Base-by-base conservation (phyloP, 1,140 invertebrate genomes). In the Olivierus martensii region DNA sequence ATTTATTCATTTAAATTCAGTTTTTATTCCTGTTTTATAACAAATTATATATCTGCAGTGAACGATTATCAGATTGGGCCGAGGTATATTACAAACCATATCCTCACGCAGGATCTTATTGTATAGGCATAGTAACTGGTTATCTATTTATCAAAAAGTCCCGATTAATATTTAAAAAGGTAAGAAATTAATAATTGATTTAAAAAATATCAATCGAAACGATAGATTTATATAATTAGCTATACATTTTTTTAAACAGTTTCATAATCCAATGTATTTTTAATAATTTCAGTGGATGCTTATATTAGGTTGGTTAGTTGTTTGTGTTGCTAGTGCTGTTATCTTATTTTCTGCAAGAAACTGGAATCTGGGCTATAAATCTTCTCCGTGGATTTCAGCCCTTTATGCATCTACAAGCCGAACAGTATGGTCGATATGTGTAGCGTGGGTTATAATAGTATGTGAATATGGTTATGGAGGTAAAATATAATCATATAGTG, bases 61-160 rank as follows among this genome's bases (percentile, higher is more conserved):
- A 28, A 6, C 28, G 28, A 28, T 28, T 28, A 5, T 3, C 12
- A 1, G 4, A 41, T 15, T n/a, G 14, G 28, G 5, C 28, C 5
- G 9, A 3, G 9, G 28, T 28, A 28, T 28, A 28, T 28, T 28
- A 28, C 28, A 49, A 53, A 28, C 52, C 52, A 10, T 49, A 51
- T 17, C 44, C 52, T 1, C 52, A 53, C 46, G 44, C 36, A 11
- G 45, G 28, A 11, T 18, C 46, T 9, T 53, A 52, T 41, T 14
- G 53, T 2, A 34, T 53, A 12, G 52, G 52, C 28, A 52, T 53
- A 34, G 11, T 52, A 17, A 22, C 36, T 9, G 52, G 52, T 17
- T 51, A 49, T 22, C 11, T 48, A 14, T 41, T 52, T 4, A 5
- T 21, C 44, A 17, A 12, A 3, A 19, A 28, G 28, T 7, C 28